Evolutionary conservation across 1,140 invertebrate species (phyloP), one percentile per base, ranked within the genome.

Genomic region (Papilio helenus): DNA sequence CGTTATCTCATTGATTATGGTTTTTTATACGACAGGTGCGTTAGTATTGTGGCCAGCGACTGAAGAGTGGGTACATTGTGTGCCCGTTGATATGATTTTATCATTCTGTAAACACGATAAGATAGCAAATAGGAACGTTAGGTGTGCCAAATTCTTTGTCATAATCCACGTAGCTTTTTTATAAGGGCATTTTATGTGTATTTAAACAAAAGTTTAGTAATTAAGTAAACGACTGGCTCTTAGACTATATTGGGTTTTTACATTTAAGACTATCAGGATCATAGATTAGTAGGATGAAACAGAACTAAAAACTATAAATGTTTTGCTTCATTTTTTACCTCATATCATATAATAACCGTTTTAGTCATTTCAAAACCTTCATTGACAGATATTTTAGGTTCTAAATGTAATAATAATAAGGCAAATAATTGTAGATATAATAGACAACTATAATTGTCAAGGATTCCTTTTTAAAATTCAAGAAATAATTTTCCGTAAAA

Each of bases 141-240:
- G 93, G 93, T 93, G 93, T 90, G 92, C 93, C 93, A 93, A 93
- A 94, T 93, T 94, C 91, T 94, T 93, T 92, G 92, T 93, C 85
- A 88, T 91, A 89, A 93, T 92, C 90, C 86, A 85, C 80, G 79
- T 76, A 82, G 86, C 84, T 88, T 87, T 88, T 26, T 84, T 72
- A 79, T 79, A 49, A 77, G 68, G 68, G 49, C 49, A 26, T 42
- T 78, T 72, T 79, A 20, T 77, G 49, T 81, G 81, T 78, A 76
- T 76, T 46, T 14, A 39, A 79, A 79, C 29, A 72, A 79, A 72
- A 3, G 23, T 73, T 34, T 61, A 26, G 23, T 72, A 71, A 72
- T 72, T 26, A 61, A 20, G 29, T 49, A 39, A 79, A 68, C 26
- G 34, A 68, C 14, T 29, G 10, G 12, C 61, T 16, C 14, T 29